Conservation (phyloP, 2,113 vertebrate species). For the Tor tambroides region DNA sequence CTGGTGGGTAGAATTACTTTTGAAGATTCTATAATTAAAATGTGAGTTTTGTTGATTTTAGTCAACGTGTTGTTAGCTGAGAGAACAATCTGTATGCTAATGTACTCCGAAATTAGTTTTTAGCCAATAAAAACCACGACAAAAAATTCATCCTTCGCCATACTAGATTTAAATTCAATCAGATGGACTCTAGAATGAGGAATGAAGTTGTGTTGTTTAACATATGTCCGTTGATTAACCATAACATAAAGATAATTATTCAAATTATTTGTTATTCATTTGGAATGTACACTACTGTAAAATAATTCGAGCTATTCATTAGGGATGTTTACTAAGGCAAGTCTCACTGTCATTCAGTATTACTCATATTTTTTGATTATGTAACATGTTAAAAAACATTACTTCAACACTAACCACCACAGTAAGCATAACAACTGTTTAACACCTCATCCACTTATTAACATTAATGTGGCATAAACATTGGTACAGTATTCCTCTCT, state of each 20-base stretch:
- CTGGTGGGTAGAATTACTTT: no score
- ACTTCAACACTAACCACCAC: neutral
- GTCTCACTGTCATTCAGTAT: neutral
- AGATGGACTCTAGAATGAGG: neutral
- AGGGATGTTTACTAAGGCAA: neutral
- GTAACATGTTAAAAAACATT: neutral
- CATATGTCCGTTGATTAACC: neutral
- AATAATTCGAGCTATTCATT: neutral
- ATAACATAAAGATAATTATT: neutral
- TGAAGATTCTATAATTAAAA: neutral
- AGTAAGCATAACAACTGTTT: neutral
- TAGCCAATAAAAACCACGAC: neutral
- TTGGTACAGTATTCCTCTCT: neutral
- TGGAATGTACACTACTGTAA: neutral
- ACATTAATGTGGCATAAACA: neutral
- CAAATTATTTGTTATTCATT: neutral
- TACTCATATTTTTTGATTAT: neutral
- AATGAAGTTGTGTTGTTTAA: neutral
- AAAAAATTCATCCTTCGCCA: neutral
- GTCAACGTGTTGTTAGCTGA: neutral
- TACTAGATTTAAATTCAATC: neutral
- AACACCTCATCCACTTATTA: neutral
- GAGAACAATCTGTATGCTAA: neutral
- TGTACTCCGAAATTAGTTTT: neutral
- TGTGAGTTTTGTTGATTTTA: neutral